Conservation (phyloP, 2,888 invertebrate species). For the Biston stratarius region DNA sequence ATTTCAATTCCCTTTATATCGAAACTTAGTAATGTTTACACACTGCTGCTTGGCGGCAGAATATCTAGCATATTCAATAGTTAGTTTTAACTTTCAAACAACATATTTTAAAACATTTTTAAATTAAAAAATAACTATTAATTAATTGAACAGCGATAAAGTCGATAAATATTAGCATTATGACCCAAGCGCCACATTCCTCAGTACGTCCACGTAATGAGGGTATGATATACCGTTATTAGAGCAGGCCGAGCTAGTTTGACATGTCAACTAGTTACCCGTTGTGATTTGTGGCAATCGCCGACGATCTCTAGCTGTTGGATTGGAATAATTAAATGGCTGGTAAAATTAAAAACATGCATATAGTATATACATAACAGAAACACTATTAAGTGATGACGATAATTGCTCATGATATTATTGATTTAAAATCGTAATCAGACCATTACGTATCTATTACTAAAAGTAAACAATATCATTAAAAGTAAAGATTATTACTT, state of each 20-base stretch:
- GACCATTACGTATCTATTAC: too few species aligned
- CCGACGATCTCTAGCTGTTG: constrained; percentile 21
- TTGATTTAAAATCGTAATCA: too few species aligned
- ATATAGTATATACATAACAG: not conserved
- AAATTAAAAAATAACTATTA: not conserved
- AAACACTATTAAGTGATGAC: not conserved
- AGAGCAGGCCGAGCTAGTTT: constrained; percentile 44
- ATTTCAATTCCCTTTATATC: too few species aligned
- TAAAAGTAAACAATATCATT: too few species aligned
- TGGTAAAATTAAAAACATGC: not conserved
- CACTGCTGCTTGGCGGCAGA: too few species aligned
- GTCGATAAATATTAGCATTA: not conserved
- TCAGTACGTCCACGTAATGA: constrained; percentile 37
- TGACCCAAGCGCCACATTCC: constrained; percentile 16
- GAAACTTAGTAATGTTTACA: too few species aligned
- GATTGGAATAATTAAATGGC: not conserved
- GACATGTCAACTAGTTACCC: constrained; percentile 47
- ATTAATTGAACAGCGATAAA: not conserved
- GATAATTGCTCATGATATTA: too few species aligned
- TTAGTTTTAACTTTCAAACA: too few species aligned
- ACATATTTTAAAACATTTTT: too few species aligned
- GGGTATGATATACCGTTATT: constrained; percentile 46
- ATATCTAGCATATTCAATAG: too few species aligned
- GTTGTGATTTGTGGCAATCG: constrained; percentile 45
- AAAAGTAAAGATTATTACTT: too few species aligned